Conservation (phyloP, 2,113 vertebrate species). For the Ellobius talpinus region DNA sequence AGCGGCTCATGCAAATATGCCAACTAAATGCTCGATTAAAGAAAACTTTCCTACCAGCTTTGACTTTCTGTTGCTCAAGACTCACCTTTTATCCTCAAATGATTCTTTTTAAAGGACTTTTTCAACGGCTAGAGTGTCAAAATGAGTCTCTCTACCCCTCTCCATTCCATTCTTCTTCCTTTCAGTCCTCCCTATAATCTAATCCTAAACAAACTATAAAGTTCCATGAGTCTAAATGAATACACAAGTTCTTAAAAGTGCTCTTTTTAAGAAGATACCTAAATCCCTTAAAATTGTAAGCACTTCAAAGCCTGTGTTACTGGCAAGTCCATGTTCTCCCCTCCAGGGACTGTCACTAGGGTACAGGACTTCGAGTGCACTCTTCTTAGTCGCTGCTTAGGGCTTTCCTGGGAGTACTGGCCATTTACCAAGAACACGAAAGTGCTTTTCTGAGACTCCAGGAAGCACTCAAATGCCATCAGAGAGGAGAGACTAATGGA, state of each 20-base stretch:
- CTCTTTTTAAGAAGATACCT: not conserved
- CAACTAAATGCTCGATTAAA: not conserved
- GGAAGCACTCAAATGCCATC: slow-evolving; percentile 59
- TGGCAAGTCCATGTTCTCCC: accelerated
- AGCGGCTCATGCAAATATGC: not conserved
- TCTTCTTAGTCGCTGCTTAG: no score
- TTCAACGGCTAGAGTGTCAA: not conserved
- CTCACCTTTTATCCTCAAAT: not conserved
- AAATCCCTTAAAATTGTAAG: not conserved
- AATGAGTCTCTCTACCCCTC: not conserved
- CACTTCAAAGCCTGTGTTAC: accelerated
- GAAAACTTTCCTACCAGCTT: not conserved
- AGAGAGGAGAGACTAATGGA: slow-evolving; percentile 65
- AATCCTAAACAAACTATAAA: not conserved
- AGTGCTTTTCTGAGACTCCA: slow-evolving; percentile 39
- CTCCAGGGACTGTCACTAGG: accelerated
- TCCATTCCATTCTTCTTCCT: not conserved
- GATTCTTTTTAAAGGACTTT: not conserved
- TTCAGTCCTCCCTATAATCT: not conserved
- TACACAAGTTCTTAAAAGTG: not conserved
- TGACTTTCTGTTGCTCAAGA: not conserved
- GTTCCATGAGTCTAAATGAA: not conserved
- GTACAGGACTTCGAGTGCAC: accelerated
- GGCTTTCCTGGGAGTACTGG: slow-evolving; percentile 13
- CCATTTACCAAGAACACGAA: slow-evolving; percentile 51